Evolutionary conservation across 2,888 invertebrate genomes (phyloP), one percentile per base, ranked within the genome.

Genomic region (Scrobipalpa atriplicella): DNA sequence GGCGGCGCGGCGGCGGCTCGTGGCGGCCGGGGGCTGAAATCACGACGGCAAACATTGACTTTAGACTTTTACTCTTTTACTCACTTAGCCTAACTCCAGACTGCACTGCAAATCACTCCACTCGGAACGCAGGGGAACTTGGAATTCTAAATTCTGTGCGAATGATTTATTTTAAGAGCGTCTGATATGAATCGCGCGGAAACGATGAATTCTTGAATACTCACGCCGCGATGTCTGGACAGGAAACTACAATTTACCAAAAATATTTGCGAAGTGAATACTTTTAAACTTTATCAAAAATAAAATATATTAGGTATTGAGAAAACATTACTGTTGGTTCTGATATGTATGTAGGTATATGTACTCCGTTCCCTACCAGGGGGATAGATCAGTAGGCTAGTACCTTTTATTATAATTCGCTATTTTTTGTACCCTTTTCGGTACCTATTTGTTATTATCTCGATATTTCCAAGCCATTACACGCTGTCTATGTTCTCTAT

Each of bases 31-130:
- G 83, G 82, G 81, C 81, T 79, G 82, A 90, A 92, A 92, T 92
- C 91, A 91, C 88, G 89, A 82, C 82, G 73, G 91, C 91, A 90
- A 92, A 92, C 89, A 92, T 92, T 92, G 91, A 92, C 92, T 90
- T 85, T 88, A 82, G 83, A 87, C 86, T 90, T 92, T 91, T 89
- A 86, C 86, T 89, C 86, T 89, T 89, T 89, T 86, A 89, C 89
- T 89, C 89, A 90, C 90, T 91, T 89, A 90, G 83, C 77, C 84
- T 84, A 86, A 89, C 87, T 87, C 84, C 78, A 78, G 75, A 73
- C 82, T 81, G 81, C 80, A 78, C 86, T 84, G 86, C 86, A 83
- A 90, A 89, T 91, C 89, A 91, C 88, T 90, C 84, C 78, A 83
- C 81, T 82, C 78, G 77, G 77, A 83, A 76, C 80, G 81, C 77